These are phyloP conservation scores for Venustoraphidia nigricollis DNA, from an alignment of 2,888 invertebrate genomes.

Conservation along the genomic window DNA sequence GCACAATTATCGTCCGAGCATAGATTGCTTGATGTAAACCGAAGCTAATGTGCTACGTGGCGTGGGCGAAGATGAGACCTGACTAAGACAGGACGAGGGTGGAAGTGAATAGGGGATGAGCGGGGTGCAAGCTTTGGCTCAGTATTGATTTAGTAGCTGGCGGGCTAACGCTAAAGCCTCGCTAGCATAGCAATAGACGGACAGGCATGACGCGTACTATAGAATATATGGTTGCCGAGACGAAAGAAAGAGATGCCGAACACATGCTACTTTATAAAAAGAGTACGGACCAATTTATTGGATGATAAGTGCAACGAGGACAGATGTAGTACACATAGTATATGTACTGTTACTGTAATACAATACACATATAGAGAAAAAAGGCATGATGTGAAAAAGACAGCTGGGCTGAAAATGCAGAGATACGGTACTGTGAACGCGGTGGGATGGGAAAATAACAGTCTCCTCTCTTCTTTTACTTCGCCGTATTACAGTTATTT, in stretches of 20 bases:
- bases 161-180: constrained; percentile 15
- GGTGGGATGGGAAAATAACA: not conserved
- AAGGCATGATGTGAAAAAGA: constrained; percentile 26
- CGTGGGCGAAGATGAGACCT: constrained; percentile 20
- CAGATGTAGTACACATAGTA: too few relatives aligned
- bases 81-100: constrained; percentile 16
- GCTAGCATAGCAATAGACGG: constrained; percentile 1
- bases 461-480: too few relatives aligned
- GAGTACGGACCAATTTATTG: too few relatives aligned
- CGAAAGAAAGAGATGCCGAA: constrained; percentile 21
- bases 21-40: too few relatives aligned
- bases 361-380: not conserved
- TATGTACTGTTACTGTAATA: too few relatives aligned
- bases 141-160: constrained; percentile 32
- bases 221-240: constrained; percentile 30
- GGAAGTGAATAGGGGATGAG: constrained; percentile 13
- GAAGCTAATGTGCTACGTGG: constrained; percentile 2
- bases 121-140: constrained; percentile 15
- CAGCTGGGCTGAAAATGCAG: constrained; percentile 23
- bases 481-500: too few relatives aligned
- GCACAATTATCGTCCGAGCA: too few relatives aligned
- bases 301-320: too few relatives aligned
- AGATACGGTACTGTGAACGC: not conserved
- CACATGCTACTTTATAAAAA: too few relatives aligned
- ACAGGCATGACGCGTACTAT: constrained; percentile 1